Percentiles rank a stretch among this genome's conserved stretches.
phyloP scores from a whole-genome alignment of 2,888 invertebrate genomes.

The Dicranocentrus wangi region DNA sequence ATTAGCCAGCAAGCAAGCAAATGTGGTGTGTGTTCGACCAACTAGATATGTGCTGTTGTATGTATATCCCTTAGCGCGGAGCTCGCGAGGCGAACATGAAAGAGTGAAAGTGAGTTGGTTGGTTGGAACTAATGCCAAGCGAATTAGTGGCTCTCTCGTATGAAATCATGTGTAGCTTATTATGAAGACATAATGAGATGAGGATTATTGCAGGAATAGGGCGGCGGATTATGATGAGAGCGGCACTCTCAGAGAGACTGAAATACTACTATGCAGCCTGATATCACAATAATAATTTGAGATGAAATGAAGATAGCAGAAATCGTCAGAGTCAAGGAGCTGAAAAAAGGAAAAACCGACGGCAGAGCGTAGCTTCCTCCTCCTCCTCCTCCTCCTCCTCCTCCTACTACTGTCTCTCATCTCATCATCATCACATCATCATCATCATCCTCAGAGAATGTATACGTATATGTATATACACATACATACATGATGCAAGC shows the following conservation, averaged over 20 bases:
- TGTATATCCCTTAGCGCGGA: too few species aligned
- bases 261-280: background rate
- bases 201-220: constrained; percentile 31
- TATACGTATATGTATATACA: too few species aligned
- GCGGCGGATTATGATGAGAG: constrained; percentile 11
- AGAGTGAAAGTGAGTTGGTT: constrained; percentile 34
- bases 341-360: constrained; percentile 45
- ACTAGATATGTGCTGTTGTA: too few species aligned
- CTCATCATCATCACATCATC: background rate
- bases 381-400: too few species aligned
- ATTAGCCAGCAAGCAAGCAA: too few species aligned
- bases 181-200: constrained; percentile 50
- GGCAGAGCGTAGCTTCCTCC: too few species aligned
- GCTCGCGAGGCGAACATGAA: constrained; percentile 22
- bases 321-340: constrained; percentile 38
- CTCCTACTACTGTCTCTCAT: background rate
- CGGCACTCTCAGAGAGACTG: constrained; percentile 1
- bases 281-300: background rate
- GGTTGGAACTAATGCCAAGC: constrained; percentile 36
- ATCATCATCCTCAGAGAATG: background rate
- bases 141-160: constrained; percentile 51
- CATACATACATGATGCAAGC: too few species aligned
- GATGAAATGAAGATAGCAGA: constrained; percentile 32
- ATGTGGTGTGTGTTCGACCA: too few species aligned
- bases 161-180: constrained; percentile 60